Evolutionary conservation across 2,888 invertebrate genomes (phyloP).

Genomic region (Apodemia zela): DNA sequence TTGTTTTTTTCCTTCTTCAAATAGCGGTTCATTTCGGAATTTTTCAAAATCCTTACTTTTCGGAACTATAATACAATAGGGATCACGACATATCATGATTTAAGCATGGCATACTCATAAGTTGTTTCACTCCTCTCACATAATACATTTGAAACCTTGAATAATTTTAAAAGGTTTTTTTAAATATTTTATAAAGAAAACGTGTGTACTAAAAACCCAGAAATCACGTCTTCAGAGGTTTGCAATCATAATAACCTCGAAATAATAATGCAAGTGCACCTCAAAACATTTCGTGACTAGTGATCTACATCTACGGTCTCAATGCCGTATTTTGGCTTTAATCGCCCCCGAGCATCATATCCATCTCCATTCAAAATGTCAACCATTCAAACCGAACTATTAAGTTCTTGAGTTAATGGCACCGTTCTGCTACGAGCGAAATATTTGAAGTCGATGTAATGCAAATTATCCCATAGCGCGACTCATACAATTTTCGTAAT

Average conservation of each 20-base stretch:
- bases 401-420: constrained; percentile 29
- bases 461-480: constrained; percentile 19
- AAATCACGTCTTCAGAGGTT: not conserved
- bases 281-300: constrained; percentile 19
- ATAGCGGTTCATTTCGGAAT: too few relatives aligned
- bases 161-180: too few relatives aligned
- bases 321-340: constrained; percentile 23
- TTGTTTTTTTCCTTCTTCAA: too few relatives aligned
- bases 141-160: too few relatives aligned
- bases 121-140: too few relatives aligned
- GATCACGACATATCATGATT: too few relatives aligned
- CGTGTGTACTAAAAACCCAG: not conserved
- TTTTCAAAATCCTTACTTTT: too few relatives aligned
- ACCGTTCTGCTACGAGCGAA: constrained; percentile 21
- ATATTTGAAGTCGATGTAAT: constrained; percentile 25
- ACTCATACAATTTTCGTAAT: constrained; percentile 31
- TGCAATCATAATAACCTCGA: constrained; percentile 11
- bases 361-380: constrained; percentile 31
- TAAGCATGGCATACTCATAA: too few relatives aligned
- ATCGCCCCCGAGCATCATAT: constrained; percentile 26
- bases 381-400: constrained; percentile 24
- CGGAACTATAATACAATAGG: too few relatives aligned
- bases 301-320: constrained; percentile 24
- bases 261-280: constrained; percentile 10
- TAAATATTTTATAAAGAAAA: too few relatives aligned